Base-by-base conservation (phyloP, 2,888 invertebrate species). In the Tenthredo livida region DNA sequence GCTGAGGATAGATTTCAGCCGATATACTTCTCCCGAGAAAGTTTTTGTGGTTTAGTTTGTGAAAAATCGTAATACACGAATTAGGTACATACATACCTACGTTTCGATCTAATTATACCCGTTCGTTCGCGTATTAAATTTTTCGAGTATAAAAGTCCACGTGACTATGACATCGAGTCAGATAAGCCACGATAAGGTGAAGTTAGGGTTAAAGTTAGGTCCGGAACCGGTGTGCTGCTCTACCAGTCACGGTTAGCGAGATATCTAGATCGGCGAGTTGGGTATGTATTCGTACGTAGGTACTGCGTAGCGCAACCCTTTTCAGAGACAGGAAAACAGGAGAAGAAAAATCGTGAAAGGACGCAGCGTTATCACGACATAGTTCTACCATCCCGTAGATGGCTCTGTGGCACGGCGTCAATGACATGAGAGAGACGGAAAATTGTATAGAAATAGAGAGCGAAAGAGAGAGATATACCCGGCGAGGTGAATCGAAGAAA, bases 381-480 rank as follows among this genome's bases (percentile, higher is more conserved):
- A 86, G 87, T 54, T 54, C 73, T 72, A 84, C 85, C 54, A 54
- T 75, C 85, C 85, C 82, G 86, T 87, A 84, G 86, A 85, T 85
- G 86, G 72, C 40, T 43, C n/a, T 54, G 72, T 58, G 82, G 58
- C 73, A 78, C 54, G 73, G 84, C 72, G 84, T 85, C 70, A 85
- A 84, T 85, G 72, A 85, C 73, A 85, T 73, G 84, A 85, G 94
- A 93, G 94, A 93, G 54, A 77, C 17, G 25, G 33, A 77, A 33
- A 77, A 12, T 21, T 21, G 25, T 25, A n/a, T 9, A 15, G 40
- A 21, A 40, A 67, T 33, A 67, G 17, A 54, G 29, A 77, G 25
- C 93, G 93, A 93, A 80, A 86, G 86, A 85, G 86, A 73, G 47
- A 84, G 85, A 84, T 67, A 86, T 84, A 80, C 86, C 86, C 85